phyloP scores from a whole-genome alignment of 2,888 invertebrate species.

The Azorinus chamasolen region DNA sequence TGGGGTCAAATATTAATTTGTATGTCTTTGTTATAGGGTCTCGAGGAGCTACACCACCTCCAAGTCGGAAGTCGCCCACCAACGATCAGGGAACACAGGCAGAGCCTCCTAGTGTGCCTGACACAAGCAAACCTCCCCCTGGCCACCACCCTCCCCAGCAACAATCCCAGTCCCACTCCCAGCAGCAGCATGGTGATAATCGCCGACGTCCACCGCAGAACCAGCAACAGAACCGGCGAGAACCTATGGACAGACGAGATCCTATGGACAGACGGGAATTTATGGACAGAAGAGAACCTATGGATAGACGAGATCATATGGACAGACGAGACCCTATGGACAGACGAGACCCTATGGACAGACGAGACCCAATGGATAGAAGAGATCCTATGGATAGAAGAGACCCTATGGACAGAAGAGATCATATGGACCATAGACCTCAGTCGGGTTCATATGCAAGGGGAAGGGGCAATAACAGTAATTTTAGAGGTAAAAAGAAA shows the following conservation, averaged over 20 bases:
- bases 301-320: no score
- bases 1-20: no score
- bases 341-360: no score
- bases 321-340: no score
- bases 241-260: no score
- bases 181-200: constrained; percentile 44
- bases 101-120: constrained; percentile 63
- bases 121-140: constrained; percentile 61
- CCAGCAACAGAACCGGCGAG: constrained; percentile 49
- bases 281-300: constrained; percentile 22
- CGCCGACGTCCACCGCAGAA: constrained; percentile 29
- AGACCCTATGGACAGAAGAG: constrained; percentile 17
- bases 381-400: constrained; percentile 1
- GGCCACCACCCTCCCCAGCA: constrained; percentile 56
- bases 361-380: no score
- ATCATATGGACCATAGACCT: constrained; percentile 33
- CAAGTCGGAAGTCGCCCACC: constrained; percentile 87
- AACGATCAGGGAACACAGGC: constrained; percentile 94
- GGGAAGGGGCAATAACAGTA: constrained; percentile 74
- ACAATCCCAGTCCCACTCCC: constrained; percentile 2
- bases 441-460: constrained; percentile 67
- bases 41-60: constrained; percentile 86
- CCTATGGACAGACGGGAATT: no score
- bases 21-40: constrained; percentile 72
- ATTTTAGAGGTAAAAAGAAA: constrained; percentile 45